Evolutionary conservation across 2,113 vertebrate genomes (phyloP).

Genomic region (Vidua chalybeata): DNA sequence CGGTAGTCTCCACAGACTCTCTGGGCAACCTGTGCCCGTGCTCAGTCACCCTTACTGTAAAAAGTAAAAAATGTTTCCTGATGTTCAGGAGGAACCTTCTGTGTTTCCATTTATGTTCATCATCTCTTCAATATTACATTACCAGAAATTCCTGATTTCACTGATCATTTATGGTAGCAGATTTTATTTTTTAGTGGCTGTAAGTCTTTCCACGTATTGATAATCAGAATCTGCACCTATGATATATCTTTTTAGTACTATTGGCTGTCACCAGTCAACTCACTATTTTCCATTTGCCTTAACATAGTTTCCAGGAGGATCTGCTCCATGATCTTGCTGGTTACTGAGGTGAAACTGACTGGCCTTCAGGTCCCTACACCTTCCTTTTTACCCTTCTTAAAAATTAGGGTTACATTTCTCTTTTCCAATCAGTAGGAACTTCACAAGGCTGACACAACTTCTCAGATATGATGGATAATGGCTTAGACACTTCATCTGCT

Average conservation of each 20-base stretch:
- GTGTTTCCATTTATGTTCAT: not conserved
- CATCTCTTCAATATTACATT: not conserved
- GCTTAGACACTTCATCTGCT: not conserved
- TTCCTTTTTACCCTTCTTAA: not conserved
- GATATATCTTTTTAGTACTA: not conserved
- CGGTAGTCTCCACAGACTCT: not conserved
- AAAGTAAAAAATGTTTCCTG: not conserved
- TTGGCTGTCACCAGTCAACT: not conserved
- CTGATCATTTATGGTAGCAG: not conserved
- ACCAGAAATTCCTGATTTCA: not conserved
- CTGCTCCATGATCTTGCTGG: not conserved
- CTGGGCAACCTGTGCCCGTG: not conserved
- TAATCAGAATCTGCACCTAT: not conserved
- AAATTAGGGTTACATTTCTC: not conserved
- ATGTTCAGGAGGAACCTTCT: not conserved
- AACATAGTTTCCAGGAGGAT: not conserved
- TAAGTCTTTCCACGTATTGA: not conserved
- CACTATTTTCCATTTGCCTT: not conserved
- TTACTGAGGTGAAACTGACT: not conserved
- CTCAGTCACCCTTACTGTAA: not conserved
- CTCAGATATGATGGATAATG: not conserved
- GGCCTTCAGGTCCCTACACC: not conserved
- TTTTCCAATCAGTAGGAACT: not conserved
- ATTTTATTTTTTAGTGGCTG: not conserved
- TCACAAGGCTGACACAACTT: not conserved